Evolutionary conservation across 2,797 vertebrate species (phyloP), one percentile per base, ranked within the genome.

Genomic region (Scleropages formosus): DNA sequence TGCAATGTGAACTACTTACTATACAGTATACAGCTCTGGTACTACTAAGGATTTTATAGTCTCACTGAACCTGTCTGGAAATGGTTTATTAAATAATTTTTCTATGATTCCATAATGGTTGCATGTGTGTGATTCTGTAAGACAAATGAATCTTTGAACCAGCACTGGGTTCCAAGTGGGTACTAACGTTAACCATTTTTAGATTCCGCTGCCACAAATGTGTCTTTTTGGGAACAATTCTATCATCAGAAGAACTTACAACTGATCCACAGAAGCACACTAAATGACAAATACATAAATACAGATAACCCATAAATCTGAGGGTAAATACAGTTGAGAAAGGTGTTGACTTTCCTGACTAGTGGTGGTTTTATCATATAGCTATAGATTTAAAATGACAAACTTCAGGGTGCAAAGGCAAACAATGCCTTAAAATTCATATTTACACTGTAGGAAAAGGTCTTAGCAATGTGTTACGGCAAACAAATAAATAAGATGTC

Each of bases 201-300:
- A n/a, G n/a, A n/a, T n/a, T n/a, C n/a, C n/a, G n/a, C n/a, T n/a
- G n/a, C n/a, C n/a, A n/a, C n/a, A n/a, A n/a, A n/a, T n/a, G n/a
- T n/a, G n/a, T n/a, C n/a, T n/a, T n/a, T n/a, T n/a, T n/a, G n/a
- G n/a, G n/a, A n/a, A n/a, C n/a, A n/a, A n/a, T 13, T 60, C 18
- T 22, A n/a, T 9, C 10, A 61, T n/a, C 16, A n/a, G 61, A 61
- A 9, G 16, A 10, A n/a, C n/a, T 44, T n/a, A n/a, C n/a, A 72
- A 39, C 53, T 72, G 20, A 59, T 72, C 69, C 72, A 59, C 24
- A 27, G 51, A 72, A 72, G 56, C 16, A 59, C n/a, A 44, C 56
- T 46, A 44, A 59, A 72, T 71, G 72, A 60, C 11, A 22, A 72
- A 72, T 72, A 59, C 72, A 72, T 59, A 72, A 27, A 58, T 58